Percentiles rank a stretch among this genome's conserved stretches.
Evolutionary conservation across 2,113 vertebrate species (phyloP).

Genomic region (Carassius gibelio): DNA sequence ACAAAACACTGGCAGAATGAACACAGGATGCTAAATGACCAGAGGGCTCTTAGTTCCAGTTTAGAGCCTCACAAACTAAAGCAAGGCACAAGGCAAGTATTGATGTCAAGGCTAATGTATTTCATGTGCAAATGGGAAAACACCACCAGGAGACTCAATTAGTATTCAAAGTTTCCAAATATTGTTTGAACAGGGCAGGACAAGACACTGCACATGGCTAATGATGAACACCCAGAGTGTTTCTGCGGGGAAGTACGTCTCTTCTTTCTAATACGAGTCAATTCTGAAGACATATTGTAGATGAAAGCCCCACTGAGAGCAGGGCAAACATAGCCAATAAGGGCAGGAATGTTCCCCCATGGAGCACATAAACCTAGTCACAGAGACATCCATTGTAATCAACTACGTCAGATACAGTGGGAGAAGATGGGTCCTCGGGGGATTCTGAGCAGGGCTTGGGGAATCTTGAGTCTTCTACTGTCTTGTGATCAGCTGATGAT

Average conservation of each 20-base stretch:
- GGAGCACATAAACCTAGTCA: conserved; percentile 45
- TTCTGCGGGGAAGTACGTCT: conserved; percentile 3
- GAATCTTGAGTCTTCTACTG: conserved; percentile 2
- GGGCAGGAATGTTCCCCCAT: conserved; percentile 52
- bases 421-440: conserved; percentile 31
- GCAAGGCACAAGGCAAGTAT: conserved; percentile 28
- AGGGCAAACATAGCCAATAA: conserved; percentile 47
- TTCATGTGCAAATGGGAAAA: conserved; percentile 37
- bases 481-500: conserved; percentile 43
- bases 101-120: conserved; percentile 33
- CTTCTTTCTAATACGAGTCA: conserved; percentile 14
- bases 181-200: not conserved
- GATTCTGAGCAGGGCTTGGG: conserved; percentile 27
- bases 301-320: conserved; percentile 26
- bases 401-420: conserved; percentile 46
- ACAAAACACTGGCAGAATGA: conserved; percentile 21
- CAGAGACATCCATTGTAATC: conserved; percentile 53
- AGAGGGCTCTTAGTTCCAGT: conserved; percentile 22
- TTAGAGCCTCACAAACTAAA: conserved; percentile 17
- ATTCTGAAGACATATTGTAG: conserved; percentile 27
- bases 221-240: conserved; percentile 7
- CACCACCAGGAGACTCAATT: conserved; percentile 32
- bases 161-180: conserved; percentile 13
- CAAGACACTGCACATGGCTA: not conserved
- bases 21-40: conserved; percentile 16